Base-by-base conservation (phyloP, 2,888 invertebrate species). In the Luperina nickerlii region DNA sequence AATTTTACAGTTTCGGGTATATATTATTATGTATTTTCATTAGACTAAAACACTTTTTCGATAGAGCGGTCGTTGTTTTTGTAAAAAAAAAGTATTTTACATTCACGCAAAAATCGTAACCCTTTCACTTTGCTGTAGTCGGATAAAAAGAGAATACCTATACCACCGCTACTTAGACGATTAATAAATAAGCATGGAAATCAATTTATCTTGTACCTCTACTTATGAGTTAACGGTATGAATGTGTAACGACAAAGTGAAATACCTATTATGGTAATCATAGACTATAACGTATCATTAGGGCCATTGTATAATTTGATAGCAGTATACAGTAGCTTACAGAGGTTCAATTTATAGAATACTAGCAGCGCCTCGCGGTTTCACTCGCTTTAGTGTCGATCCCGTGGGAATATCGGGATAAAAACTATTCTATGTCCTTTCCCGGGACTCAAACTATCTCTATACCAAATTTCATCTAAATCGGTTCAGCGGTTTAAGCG, bases 271-370 rank as follows among this genome's bases (percentile, higher is more conserved):
- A 65, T 38, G 65, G 70, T 84, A 87, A 89, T 87, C 67, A 62
- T 74, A 76, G 70, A 11, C 70, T 27, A 67, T 38, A 81, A 60
- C 76, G 62, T 90, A 83, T 87, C 84, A 90, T 87, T 88, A 87
- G 54, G 72, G 66, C 32, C 11, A 70, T 6, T 69, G 48, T 79
- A 70, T 88, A 79, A 88, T 89, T 84, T 83, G 15, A 78, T 79
- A 79, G n/a, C 51, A 38, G 11, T 0, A 71, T 86, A 88, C 84
- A 74, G 51, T 82, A 38, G 32, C 4, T 2, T 9, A 71, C 71
- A 73, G 66, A 77, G 48, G 42, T 67, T 20, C 18, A 42, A 24
- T 38, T 38, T 38, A 38, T 27, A n/a, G 13, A 20, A 48, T 3
- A 54, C 0, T 42, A 42, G 38, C 38, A 4, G 3, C 38, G 4